A percentile compares a stretch with the other conserved stretches of the same genome.
Conservation (phyloP, 2,888 invertebrate species). For the Andrena trimmerana region DNA sequence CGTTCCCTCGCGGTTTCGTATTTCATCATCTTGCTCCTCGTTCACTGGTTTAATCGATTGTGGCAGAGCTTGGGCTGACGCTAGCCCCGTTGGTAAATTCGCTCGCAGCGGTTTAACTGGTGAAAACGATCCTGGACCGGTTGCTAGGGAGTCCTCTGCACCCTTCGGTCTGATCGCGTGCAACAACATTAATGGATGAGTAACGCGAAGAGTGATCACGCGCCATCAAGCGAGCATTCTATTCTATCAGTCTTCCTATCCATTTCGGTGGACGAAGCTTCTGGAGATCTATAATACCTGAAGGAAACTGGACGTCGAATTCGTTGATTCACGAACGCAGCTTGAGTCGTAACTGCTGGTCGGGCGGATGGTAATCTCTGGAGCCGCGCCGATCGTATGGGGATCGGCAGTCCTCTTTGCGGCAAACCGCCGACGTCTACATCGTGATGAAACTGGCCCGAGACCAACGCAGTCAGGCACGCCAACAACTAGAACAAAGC, state of each 20-base stretch:
- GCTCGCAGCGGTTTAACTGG: conserved; percentile 47
- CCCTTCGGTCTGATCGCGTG: conserved; percentile 49
- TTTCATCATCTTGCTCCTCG: conserved; percentile 78
- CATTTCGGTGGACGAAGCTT: no score
- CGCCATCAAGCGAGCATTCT: no score
- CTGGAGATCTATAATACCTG: conserved; percentile 61
- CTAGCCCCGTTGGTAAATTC: conserved; percentile 35
- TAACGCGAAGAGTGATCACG: background rate
- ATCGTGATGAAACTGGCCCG: conserved; percentile 74
- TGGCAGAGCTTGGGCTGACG: background rate
- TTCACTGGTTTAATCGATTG: conserved; percentile 77
- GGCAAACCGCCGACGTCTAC: conserved; percentile 48
- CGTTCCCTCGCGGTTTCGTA: conserved; percentile 33
- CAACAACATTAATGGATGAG: background rate
- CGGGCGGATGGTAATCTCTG: conserved; percentile 70
- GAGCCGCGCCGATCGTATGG: conserved; percentile 66
- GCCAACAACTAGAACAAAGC: conserved; percentile 71
- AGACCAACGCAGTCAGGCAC: conserved; percentile 68
- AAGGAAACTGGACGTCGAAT: conserved; percentile 77
- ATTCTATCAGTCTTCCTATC: no score
- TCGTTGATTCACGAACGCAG: conserved; percentile 70
- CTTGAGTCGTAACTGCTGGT: conserved; percentile 63
- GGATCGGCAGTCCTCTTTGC: conserved; percentile 56
- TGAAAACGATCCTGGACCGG: conserved; percentile 50
- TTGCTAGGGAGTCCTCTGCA: conserved; percentile 41